phyloP scores from a whole-genome alignment of 2,888 invertebrate genomes.

The Barypeithes pellucidus region DNA sequence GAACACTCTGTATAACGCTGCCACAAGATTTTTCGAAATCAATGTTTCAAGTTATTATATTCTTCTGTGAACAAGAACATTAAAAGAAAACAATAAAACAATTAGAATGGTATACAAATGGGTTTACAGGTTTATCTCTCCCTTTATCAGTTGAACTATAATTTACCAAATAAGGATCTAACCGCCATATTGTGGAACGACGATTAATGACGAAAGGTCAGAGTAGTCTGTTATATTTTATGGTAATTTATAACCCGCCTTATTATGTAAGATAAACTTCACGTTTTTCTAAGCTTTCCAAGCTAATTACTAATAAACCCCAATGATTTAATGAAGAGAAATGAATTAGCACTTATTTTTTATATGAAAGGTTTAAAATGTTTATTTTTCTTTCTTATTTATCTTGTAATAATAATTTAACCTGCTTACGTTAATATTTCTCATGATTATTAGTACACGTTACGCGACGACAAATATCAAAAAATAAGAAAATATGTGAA shows the following conservation, averaged over 20 bases:
- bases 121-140: not conserved
- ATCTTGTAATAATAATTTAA: too few species aligned
- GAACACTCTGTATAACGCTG: too few species aligned
- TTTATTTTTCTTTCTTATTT: too few species aligned
- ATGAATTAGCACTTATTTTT: not conserved
- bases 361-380: too few species aligned
- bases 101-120: not conserved
- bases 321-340: not conserved
- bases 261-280: not conserved
- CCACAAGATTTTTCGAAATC: too few species aligned
- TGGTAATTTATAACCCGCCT: not conserved
- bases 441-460: too few species aligned
- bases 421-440: too few species aligned
- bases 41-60: too few species aligned
- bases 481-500: too few species aligned
- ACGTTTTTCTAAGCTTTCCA: not conserved
- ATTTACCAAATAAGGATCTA: constrained; percentile 4
- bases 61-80: not conserved
- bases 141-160: not conserved
- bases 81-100: not conserved
- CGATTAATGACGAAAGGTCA: constrained; percentile 2
- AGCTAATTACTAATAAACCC: not conserved
- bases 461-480: too few species aligned
- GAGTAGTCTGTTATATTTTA: not conserved
- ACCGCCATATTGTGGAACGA: not conserved